Percentiles rank a stretch among this genome's conserved stretches.
These are phyloP conservation scores for Harpalus rubripes DNA, from an alignment of 2,888 invertebrate species.

Conservation along the genomic window DNA sequence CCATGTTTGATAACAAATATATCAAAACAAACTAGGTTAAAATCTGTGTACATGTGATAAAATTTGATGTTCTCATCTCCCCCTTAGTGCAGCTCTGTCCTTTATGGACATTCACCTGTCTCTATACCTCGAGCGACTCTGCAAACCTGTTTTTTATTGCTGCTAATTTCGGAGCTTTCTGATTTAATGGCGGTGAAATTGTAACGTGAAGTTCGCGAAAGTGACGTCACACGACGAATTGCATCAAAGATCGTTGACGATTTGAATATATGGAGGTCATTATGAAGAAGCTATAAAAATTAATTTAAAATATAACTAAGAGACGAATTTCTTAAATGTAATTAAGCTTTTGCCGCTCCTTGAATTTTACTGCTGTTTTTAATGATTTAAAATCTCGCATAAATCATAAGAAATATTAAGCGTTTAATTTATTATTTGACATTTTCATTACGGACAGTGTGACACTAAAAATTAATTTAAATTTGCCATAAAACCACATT, in stretches of 20 bases:
- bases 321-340: conserved; percentile 43
- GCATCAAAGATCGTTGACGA: conserved; percentile 48
- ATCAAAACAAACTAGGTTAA: conserved; percentile 19
- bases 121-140: conserved; percentile 39
- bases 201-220: conserved; percentile 62
- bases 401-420: conserved; percentile 20
- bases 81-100: conserved; percentile 41
- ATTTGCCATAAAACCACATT: not conserved
- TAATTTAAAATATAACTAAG: conserved; percentile 55
- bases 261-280: conserved; percentile 62
- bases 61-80: not conserved
- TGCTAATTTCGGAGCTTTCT: conserved; percentile 66
- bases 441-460: conserved; percentile 12
- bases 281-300: conserved; percentile 56
- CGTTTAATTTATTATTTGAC: conserved; percentile 30
- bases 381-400: conserved; percentile 4
- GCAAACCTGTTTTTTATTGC: conserved; percentile 66
- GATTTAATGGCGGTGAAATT: conserved; percentile 66
- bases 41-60: not conserved
- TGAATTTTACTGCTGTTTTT: conserved; percentile 36
- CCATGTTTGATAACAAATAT: conserved; percentile 16
- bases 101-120: conserved; percentile 62
- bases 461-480: not conserved
- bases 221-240: conserved; percentile 59
- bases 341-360: conserved; percentile 47